Evolutionary conservation across 2,113 vertebrate genomes (phyloP), one percentile per base, ranked within the genome.

Genomic region (Zeus faber): DNA sequence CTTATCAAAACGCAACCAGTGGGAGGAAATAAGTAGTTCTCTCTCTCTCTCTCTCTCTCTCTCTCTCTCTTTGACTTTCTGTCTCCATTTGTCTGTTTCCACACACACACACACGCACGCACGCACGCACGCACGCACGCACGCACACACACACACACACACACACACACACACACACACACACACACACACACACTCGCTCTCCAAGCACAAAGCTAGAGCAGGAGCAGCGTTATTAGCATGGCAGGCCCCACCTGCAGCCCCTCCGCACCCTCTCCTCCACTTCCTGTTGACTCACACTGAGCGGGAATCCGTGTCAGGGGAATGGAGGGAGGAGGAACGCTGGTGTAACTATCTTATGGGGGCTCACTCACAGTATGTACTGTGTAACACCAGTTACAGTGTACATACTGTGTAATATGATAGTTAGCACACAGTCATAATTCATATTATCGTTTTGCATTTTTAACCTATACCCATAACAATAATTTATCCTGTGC

Each of bases 231-330:
- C 21, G 58, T 43, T 67, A 48, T 69, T 62, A 73, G 69, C 60
- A 72, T 73, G 80, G 79, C 62, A 68, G 50, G 41, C 37, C 53
- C 65, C n/a, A n/a, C 7, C 10, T 64, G 59, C 50, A 11, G n/a
- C 4, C 33, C 33, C 11, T n/a, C 2, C 33, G 11, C 33, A 11
- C 33, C 2, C 33, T 9, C 33, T 37, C 33, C 33, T 4, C 53
- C 29, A 70, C 80, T 83, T 88, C 79, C 84, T 85, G 85, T 85
- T 88, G 89, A 89, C 75, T 89, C 79, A 86, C 58, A 54, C 20
- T 17, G 11, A 69, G 62, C 29, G 44, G 74, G 72, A 82, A 84
- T 65, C 54, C 10, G n/a, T 45, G 51, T 66, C 59, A 64, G 44
- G 62, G 47, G 20, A 54, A 14, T 23, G 40, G n/a, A n/a, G n/a